phyloP scores from a whole-genome alignment of 1,140 invertebrate species.

The Ditylenchus dipsaci region DNA sequence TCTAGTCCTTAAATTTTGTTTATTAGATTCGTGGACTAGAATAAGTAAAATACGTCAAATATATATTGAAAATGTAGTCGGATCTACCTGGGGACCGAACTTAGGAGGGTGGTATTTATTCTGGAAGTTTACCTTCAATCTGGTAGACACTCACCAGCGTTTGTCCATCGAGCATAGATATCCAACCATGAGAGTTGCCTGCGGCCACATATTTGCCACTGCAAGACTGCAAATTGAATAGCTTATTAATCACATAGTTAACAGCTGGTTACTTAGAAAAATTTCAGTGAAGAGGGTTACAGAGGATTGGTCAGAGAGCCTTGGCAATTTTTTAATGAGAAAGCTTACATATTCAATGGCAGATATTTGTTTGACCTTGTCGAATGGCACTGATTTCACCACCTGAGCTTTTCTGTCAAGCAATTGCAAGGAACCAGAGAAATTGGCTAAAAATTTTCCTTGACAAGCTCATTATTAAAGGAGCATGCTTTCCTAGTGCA shows the following conservation, averaged over 20 bases:
- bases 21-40: too few relatives aligned
- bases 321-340: background rate
- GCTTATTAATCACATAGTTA: too few relatives aligned
- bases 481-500: too few relatives aligned
- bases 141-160: background rate
- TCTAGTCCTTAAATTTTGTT: too few relatives aligned
- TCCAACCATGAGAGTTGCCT: conserved; percentile 3
- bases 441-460: conserved; percentile 1
- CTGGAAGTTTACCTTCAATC: conserved; percentile 13
- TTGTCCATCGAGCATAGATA: background rate
- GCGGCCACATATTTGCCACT: background rate
- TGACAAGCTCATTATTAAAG: too few relatives aligned
- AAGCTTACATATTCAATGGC: conserved; percentile 3
- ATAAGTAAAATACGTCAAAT: background rate
- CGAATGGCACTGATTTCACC: background rate
- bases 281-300: too few relatives aligned
- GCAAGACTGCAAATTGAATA: background rate
- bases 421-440: background rate
- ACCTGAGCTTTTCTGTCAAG: background rate
- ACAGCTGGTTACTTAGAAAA: too few relatives aligned
- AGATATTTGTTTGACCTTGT: conserved; percentile 1
- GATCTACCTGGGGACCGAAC: too few relatives aligned
- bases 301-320: too few relatives aligned
- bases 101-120: background rate
- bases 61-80: too few relatives aligned